Conservation (phyloP, 2,113 vertebrate genomes). For the Aspidoscelis tigris region DNA sequence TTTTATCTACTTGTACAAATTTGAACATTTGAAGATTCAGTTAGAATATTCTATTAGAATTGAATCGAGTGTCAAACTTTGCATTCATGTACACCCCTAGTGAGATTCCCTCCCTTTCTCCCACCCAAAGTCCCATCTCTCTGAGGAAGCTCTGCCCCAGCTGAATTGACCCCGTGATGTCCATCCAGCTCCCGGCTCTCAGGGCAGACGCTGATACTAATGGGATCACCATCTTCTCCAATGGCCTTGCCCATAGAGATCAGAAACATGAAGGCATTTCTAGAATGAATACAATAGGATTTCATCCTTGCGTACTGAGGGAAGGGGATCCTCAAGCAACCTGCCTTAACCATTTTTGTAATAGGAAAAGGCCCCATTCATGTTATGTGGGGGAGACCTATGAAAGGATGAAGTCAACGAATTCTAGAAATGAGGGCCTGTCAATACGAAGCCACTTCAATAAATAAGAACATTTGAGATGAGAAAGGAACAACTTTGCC, state of each 20-base stretch:
- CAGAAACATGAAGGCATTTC: too few species aligned
- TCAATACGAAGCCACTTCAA: too few species aligned
- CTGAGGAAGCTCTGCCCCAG: background rate
- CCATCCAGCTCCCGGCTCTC: background rate
- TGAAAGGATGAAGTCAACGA: background rate
- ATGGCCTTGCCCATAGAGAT: background rate
- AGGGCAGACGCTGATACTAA: background rate
- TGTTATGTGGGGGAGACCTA: background rate
- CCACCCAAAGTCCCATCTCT: background rate
- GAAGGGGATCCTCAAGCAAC: fast-evolving
- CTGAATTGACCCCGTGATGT: background rate
- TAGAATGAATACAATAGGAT: fast-evolving
- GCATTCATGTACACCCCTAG: too few species aligned
- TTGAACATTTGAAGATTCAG: too few species aligned
- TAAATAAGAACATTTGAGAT: too few species aligned
- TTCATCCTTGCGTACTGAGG: conserved; percentile 33
- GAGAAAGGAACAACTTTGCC: too few species aligned
- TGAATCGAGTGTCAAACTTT: too few species aligned
- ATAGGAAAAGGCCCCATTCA: background rate
- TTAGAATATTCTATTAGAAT: too few species aligned
- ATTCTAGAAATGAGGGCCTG: background rate
- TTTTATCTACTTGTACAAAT: too few species aligned
- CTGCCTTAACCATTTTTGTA: background rate
- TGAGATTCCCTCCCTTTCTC: too few species aligned
- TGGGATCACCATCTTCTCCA: conserved; percentile 52